A percentile compares a stretch with the other conserved stretches of the same genome.
phyloP scores from a whole-genome alignment of 2,888 invertebrate species.

The Ctenicera cuprea region DNA sequence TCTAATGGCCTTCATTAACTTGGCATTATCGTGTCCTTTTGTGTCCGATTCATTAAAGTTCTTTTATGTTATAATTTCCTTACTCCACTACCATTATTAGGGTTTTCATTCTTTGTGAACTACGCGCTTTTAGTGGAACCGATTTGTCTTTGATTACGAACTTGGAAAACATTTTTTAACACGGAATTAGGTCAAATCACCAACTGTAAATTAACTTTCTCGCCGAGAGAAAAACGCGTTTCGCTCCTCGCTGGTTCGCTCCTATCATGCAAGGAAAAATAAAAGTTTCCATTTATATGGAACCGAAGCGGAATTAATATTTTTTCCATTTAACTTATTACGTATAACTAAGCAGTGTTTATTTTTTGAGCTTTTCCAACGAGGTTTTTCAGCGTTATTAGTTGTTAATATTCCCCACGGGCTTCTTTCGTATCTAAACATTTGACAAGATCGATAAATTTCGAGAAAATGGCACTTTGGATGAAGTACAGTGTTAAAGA shows the following conservation, averaged over 20 bases:
- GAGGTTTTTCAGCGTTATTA: too few relatives aligned
- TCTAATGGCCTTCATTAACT: slow-evolving; percentile 55
- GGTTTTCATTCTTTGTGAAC: slow-evolving; percentile 48
- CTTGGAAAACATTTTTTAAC: slow-evolving; percentile 49
- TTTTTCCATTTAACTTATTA: slow-evolving; percentile 14
- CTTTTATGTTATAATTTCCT: slow-evolving; percentile 54
- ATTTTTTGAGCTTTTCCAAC: neutral
- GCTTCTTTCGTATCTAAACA: too few relatives aligned
- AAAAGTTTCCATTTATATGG: slow-evolving; percentile 6
- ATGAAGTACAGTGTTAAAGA: too few relatives aligned
- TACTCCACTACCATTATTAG: slow-evolving; percentile 49
- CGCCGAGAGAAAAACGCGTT: slow-evolving; percentile 28
- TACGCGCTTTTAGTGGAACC: slow-evolving; percentile 44
- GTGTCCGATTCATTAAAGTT: slow-evolving; percentile 54
- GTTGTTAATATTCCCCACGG: too few relatives aligned
- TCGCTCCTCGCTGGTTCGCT: neutral
- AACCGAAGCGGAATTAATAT: slow-evolving; percentile 8
- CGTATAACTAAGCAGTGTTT: slow-evolving; percentile 1
- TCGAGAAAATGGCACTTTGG: too few relatives aligned
- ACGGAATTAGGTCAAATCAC: slow-evolving; percentile 44
- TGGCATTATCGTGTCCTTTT: slow-evolving; percentile 55
- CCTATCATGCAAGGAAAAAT: neutral
- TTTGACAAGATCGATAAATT: too few relatives aligned
- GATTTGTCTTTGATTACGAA: slow-evolving; percentile 50
- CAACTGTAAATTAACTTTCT: slow-evolving; percentile 50